A percentile compares a stretch with the other conserved stretches of the same genome.
Conservation (phyloP, 2,888 invertebrate genomes). For the Xestia xanthographa region DNA sequence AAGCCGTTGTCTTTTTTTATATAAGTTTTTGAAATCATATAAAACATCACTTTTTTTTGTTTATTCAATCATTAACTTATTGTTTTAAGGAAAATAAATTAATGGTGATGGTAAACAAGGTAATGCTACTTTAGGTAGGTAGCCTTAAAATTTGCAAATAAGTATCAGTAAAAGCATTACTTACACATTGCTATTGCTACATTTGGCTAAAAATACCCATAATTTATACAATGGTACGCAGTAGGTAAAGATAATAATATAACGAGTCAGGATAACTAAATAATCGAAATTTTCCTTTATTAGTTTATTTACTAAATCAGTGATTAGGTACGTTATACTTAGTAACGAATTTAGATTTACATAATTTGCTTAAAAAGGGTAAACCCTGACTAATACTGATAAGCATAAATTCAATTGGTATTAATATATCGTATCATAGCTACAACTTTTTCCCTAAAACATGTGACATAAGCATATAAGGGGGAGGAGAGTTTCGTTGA, state of each 20-base stretch:
- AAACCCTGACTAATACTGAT: not conserved
- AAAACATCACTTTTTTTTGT: not conserved
- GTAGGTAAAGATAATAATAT: not conserved
- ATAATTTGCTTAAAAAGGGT: not conserved
- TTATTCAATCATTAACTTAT: not conserved
- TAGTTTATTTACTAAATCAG: not conserved
- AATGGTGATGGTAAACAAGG: not conserved
- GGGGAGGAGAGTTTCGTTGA: conserved; percentile 4
- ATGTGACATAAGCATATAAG: conserved; percentile 14
- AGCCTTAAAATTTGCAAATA: not conserved
- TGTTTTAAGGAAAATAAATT: not conserved
- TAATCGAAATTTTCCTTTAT: not conserved
- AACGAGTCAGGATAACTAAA: not conserved
- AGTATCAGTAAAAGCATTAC: not conserved
- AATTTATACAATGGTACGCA: not conserved
- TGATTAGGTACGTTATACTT: not conserved
- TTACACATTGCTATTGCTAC: not conserved
- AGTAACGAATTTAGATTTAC: conserved; percentile 2
- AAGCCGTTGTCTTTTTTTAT: not conserved
- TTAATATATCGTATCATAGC: not conserved
- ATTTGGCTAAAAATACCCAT: not conserved
- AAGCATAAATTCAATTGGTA: not conserved
- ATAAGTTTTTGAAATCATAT: not conserved
- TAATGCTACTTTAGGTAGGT: not conserved
- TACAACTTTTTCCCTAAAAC: not conserved